Conservation (phyloP, 2,797 vertebrate species). For the Pipistrellus pipistrellus region DNA sequence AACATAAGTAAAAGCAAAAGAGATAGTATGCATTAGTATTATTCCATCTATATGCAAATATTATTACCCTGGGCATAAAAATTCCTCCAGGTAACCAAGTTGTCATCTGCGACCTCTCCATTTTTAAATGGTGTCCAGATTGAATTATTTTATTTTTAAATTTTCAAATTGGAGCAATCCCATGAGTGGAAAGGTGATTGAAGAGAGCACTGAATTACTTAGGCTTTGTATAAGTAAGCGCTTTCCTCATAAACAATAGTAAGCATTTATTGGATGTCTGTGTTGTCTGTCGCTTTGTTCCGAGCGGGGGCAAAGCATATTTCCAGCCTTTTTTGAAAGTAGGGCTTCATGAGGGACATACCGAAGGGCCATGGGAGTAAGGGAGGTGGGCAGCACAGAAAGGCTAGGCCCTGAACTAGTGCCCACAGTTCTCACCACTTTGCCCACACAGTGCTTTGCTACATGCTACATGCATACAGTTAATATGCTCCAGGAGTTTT, state of each 20-base stretch:
- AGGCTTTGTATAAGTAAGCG: neutral
- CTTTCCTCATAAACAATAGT: neutral
- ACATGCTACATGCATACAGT: neutral
- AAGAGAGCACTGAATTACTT: neutral
- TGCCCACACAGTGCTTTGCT: neutral
- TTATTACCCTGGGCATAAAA: constrained; percentile 8
- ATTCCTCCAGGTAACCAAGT: neutral
- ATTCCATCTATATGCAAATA: constrained; percentile 54
- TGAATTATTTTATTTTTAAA: neutral
- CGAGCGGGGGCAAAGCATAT: neutral
- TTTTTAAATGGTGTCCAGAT: neutral
- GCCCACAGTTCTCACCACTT: neutral
- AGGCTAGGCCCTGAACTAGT: neutral
- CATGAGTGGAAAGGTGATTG: neutral
- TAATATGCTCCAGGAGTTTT: neutral
- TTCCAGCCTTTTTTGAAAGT: neutral
- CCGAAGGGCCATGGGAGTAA: neutral
- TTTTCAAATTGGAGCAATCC: constrained; percentile 13
- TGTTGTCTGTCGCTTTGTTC: neutral
- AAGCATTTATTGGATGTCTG: neutral
- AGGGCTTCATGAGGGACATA: neutral
- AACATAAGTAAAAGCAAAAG: constrained; percentile 60
- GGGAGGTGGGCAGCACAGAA: neutral
- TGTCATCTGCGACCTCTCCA: neutral
- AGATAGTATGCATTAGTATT: constrained; percentile 12